phyloP scores from a whole-genome alignment of 2,797 vertebrate genomes.

The Momotus momota region DNA sequence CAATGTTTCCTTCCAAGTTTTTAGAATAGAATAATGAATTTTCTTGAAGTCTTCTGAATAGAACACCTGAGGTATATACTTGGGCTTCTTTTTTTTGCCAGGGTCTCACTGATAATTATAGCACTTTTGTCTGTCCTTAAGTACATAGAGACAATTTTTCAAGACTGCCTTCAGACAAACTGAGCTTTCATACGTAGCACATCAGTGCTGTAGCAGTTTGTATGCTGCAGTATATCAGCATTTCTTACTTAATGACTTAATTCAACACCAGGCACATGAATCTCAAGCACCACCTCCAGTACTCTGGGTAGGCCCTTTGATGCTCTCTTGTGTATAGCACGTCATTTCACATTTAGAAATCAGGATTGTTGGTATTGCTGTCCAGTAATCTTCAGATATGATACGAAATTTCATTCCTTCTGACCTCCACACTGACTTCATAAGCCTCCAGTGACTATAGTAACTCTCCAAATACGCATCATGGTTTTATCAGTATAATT shows the following conservation, averaged over 20 bases:
- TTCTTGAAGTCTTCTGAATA: not conserved
- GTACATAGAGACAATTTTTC: not conserved
- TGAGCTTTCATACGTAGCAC: not conserved
- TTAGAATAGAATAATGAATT: not conserved
- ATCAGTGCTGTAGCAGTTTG: not conserved
- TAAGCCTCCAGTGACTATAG: not conserved
- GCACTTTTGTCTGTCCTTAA: not conserved
- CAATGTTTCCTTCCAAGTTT: not conserved
- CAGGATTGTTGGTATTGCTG: not conserved
- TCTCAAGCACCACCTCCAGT: not conserved
- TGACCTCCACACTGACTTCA: not conserved
- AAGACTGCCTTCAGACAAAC: not conserved
- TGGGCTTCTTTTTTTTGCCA: not conserved
- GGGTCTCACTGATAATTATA: not conserved
- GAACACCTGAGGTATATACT: not conserved
- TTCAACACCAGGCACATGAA: not conserved
- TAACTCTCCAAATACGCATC: fast-evolving
- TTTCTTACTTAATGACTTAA: not conserved
- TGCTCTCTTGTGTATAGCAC: not conserved
- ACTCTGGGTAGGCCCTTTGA: not conserved
- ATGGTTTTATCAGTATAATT: not conserved
- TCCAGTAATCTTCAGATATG: not conserved
- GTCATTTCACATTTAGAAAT: not conserved
- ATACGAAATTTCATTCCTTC: not conserved
- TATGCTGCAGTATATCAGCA: not conserved